phyloP scores from a whole-genome alignment of 2,113 vertebrate genomes.

The Ctenodactylus gundi region DNA sequence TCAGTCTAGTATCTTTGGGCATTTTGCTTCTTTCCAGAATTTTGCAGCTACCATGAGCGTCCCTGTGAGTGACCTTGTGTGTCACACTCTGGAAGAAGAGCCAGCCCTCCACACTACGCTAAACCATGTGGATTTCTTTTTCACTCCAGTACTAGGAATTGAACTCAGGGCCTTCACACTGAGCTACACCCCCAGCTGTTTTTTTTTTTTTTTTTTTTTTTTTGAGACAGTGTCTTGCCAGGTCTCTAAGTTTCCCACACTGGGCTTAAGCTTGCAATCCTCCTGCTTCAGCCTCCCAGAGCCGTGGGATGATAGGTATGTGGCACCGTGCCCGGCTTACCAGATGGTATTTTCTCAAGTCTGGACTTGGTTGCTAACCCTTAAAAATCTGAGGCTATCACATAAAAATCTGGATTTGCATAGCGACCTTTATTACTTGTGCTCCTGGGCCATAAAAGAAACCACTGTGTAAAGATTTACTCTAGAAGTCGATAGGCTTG shows the following conservation, averaged over 20 bases:
- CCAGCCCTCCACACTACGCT: neutral
- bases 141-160: neutral
- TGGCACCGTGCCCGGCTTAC: neutral
- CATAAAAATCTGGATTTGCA: neutral
- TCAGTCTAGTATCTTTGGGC: neutral
- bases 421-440: neutral
- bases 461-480: neutral
- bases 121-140: neutral
- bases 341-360: neutral
- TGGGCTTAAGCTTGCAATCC: neutral
- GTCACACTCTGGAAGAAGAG: neutral
- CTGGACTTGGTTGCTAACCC: neutral
- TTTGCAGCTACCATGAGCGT: neutral
- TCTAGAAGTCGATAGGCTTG: neutral
- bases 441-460: neutral
- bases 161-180: neutral
- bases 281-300: neutral
- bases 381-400: neutral
- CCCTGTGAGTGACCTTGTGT: neutral
- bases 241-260: too few relatives aligned
- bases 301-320: neutral
- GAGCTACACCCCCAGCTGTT: neutral
- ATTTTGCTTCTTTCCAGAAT: neutral
- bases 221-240: neutral
- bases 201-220: neutral